These are phyloP conservation scores for Pachyramphus minor DNA, from an alignment of 2,113 vertebrate species.

Conservation along the genomic window DNA sequence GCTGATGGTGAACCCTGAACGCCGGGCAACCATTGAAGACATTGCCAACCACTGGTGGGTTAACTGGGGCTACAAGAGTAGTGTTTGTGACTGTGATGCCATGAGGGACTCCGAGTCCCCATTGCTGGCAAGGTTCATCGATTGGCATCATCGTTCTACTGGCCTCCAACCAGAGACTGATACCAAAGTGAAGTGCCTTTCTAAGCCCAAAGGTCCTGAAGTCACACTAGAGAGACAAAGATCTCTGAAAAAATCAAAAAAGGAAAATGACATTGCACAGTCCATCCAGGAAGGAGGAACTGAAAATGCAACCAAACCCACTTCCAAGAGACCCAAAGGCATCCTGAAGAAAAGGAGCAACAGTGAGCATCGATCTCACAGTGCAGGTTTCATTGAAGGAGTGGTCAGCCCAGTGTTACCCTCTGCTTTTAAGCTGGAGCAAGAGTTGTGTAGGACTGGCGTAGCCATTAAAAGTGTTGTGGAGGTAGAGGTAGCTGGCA, in stretches of 20 bases:
- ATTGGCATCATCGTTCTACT: slow-evolving; percentile 89
- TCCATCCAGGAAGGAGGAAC: slow-evolving; percentile 71
- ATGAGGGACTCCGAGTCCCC: slow-evolving; percentile 86
- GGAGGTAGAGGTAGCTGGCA: slow-evolving; percentile 53
- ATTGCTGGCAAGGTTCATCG: slow-evolving; percentile 89
- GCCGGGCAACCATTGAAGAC: slow-evolving; percentile 94
- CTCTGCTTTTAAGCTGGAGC: slow-evolving; percentile 74
- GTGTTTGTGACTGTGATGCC: slow-evolving; percentile 92
- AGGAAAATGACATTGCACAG: slow-evolving; percentile 86
- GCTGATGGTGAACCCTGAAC: slow-evolving; percentile 98
- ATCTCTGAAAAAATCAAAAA: slow-evolving; percentile 91
- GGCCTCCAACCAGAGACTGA: slow-evolving; percentile 73
- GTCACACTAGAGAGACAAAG: slow-evolving; percentile 80
- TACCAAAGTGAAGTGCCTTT: slow-evolving; percentile 75
- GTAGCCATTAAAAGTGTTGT: slow-evolving; percentile 66
- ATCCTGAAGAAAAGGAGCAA: slow-evolving; percentile 92
- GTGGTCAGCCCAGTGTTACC: slow-evolving; percentile 68
- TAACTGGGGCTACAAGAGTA: slow-evolving; percentile 98
- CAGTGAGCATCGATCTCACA: slow-evolving; percentile 85
- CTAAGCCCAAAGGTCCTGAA: slow-evolving; percentile 73
- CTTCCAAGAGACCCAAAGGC: slow-evolving; percentile 92
- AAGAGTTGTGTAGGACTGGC: slow-evolving; percentile 68
- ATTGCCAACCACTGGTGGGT: slow-evolving; percentile 99
- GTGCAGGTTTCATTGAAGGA: slow-evolving; percentile 80
- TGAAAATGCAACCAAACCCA: slow-evolving; percentile 78